phyloP scores from a whole-genome alignment of 2,888 invertebrate species.

The Bembecia ichneumoniformis region DNA sequence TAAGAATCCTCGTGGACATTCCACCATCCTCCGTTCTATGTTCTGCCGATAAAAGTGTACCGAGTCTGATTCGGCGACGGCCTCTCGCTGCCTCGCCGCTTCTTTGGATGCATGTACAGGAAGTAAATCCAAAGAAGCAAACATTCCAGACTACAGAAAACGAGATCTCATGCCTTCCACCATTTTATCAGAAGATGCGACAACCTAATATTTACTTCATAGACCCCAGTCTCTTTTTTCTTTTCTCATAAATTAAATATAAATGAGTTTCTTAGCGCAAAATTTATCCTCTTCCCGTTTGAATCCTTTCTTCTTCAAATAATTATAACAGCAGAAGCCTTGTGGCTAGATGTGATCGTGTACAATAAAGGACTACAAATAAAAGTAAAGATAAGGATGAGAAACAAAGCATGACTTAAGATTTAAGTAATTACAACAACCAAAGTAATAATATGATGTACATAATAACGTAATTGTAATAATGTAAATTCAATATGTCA shows the following conservation, averaged over 20 bases:
- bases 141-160: conserved; percentile 92
- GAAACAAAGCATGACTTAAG: no score
- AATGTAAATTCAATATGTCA: no score
- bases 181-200: conserved; percentile 98
- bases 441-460: no score
- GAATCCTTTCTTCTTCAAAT: conserved; percentile 90
- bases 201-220: conserved; percentile 97
- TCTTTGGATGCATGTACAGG: no score
- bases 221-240: conserved; percentile 97
- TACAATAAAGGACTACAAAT: no score
- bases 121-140: conserved; percentile 99
- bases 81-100: conserved; percentile 98
- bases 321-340: conserved; percentile 96
- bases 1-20: conserved; percentile 97
- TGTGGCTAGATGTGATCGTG: conserved; percentile 95
- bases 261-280: conserved; percentile 93
- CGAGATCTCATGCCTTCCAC: conserved; percentile 97
- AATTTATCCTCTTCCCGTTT: conserved; percentile 98
- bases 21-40: conserved; percentile 97
- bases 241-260: conserved; percentile 98
- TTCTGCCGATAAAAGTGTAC: conserved; percentile 99
- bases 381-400: no score
- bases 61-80: conserved; percentile 97
- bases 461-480: no score
- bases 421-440: no score